Base-by-base conservation (phyloP, 1,140 invertebrate genomes). In the Teleopsis dalmanni region DNA sequence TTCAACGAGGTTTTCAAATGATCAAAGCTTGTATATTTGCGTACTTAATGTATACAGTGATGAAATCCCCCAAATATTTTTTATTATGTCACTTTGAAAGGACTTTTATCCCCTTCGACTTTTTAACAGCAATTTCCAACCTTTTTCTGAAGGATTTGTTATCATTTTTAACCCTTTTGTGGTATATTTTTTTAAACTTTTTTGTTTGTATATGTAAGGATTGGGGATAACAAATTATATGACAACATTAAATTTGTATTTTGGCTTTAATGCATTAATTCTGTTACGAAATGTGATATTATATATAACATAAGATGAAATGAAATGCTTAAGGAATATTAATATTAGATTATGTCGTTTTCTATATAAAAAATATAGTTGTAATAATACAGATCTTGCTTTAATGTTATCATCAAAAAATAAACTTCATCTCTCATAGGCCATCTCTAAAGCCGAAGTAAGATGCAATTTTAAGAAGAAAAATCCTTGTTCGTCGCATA, bases 171-270 rank as follows among this genome's bases (percentile, higher is more conserved):
- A 33, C 26, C 23, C 40, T 47, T 53, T 33, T 50, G 18, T 46
- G 37, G 44, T 48, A 57, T 57, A 45, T 54, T 51, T 47, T 27
- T 29, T 43, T 43, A 27, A 43, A 29, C 26, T 43, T 43, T 43
- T 43, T 43, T 13, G 5, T 37, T 3, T 37, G 7, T 16, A 9
- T 18, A 18, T 4, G 16, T 9, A 9, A 8, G 0, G 8, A 21
- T 19, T n/a, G n/a, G n/a, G n/a, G n/a, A n/a, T n/a, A n/a, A n/a
- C n/a, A n/a, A n/a, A n/a, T n/a, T n/a, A n/a, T n/a, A n/a, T n/a
- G n/a, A n/a, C n/a, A 10, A 18, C 29, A 31, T 19, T 8, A 22
- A 10, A 1, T 43, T 18, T 31, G 1, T 43, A 14, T 14, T 43
- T 43, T 5, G 2, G 18, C 14, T 19, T 40, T 40, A 4, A 6